Conservation (phyloP, 2,888 invertebrate genomes). For the Geotrupes spiniger region DNA sequence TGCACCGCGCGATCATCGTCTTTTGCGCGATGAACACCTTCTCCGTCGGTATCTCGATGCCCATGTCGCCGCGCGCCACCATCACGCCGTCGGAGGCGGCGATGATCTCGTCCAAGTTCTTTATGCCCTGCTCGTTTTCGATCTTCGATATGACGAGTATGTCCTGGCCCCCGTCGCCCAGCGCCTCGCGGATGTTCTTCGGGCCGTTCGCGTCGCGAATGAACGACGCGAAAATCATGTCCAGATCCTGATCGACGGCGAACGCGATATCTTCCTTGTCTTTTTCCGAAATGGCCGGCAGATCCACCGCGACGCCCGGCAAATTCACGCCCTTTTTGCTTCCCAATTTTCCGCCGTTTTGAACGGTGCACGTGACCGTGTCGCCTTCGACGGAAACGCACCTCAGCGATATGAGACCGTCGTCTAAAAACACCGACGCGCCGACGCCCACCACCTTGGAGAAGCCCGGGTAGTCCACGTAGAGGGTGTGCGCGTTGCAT, state of each 20-base stretch:
- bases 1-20: slow-evolving; percentile 95
- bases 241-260: slow-evolving; percentile 89
- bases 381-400: slow-evolving; percentile 67
- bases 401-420: slow-evolving; percentile 92
- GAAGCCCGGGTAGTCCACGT: slow-evolving; percentile 94
- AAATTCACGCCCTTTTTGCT: slow-evolving; percentile 96
- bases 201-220: slow-evolving; percentile 91
- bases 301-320: slow-evolving; percentile 91
- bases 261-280: slow-evolving; percentile 89
- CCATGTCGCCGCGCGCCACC: slow-evolving; percentile 97
- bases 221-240: slow-evolving; percentile 98
- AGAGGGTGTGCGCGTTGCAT: slow-evolving; percentile 72
- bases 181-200: slow-evolving; percentile 77
- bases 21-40: slow-evolving; percentile 98
- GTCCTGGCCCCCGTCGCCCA: slow-evolving; percentile 85
- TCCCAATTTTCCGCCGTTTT: slow-evolving; percentile 93
- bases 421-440: slow-evolving; percentile 89
- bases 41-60: slow-evolving; percentile 97
- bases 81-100: slow-evolving; percentile 94
- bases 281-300: slow-evolving; percentile 97
- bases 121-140: slow-evolving; percentile 97
- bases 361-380: slow-evolving; percentile 76
- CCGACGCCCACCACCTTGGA: slow-evolving; percentile 85
- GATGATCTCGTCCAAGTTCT: slow-evolving; percentile 92
- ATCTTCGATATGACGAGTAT: slow-evolving; percentile 98